Evolutionary conservation across 2,888 invertebrate species (phyloP), one percentile per base, ranked within the genome.

Genomic region (Hypercompe scribonia): DNA sequence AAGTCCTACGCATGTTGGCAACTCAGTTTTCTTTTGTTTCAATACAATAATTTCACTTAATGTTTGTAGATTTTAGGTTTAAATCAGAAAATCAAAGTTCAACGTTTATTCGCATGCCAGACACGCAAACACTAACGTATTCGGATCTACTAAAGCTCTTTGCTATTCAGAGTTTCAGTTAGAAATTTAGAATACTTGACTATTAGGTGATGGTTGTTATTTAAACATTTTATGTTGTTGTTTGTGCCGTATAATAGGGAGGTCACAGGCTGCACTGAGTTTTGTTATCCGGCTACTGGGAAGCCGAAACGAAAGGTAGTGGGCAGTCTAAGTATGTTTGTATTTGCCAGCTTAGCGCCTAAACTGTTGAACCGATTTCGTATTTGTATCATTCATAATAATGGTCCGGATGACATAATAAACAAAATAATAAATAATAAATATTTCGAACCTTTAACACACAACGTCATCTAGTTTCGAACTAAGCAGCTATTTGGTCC

Each of bases 121-220:
- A 21, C 21, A 46, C 73, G 76, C 83, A 84, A 77, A 74, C 76
- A 78, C 71, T 66, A 46, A 18, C 72, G 81, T 82, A n/a, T n/a
- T n/a, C n/a, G n/a, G n/a, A n/a, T 63, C 78, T 77, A 39, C 24
- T 46, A 72, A 42, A 78, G 80, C 71, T 83, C 76, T 31, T 64
- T 67, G 67, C 75, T 74, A 72, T 78, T 78, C 78, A 78, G 76
- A 66, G 28, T 61, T 68, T 10, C 54, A 68, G 67, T 50, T 65
- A 67, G 65, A 73, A 65, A 73, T 67, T 67, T 78, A n/a, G n/a
- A n/a, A n/a, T n/a, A n/a, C n/a, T n/a, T n/a, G n/a, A n/a, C n/a
- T n/a, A n/a, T n/a, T n/a, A n/a, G n/a, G n/a, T n/a, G n/a, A 74
- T 73, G 78, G 67, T 71, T 73, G 77, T 84, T 78, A 81, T 81